These are phyloP conservation scores for Epistrophe eligans DNA, from an alignment of 2,888 invertebrate species.

Conservation along the genomic window DNA sequence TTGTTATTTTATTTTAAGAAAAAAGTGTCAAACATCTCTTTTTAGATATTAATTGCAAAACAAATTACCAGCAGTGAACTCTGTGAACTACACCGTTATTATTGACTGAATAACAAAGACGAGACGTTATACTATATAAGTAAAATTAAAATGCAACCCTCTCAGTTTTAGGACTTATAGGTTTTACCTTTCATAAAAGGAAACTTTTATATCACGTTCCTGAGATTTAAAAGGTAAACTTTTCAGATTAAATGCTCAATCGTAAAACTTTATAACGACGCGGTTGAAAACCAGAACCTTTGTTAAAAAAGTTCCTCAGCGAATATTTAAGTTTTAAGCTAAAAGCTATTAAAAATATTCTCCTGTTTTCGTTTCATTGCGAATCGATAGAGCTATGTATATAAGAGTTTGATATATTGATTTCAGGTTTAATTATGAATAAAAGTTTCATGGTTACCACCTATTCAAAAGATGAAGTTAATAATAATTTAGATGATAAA, in stretches of 20 bases:
- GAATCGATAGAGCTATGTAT: background rate
- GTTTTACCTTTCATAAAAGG: background rate
- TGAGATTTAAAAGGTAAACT: background rate
- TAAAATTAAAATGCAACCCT: background rate
- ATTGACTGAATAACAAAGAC: background rate
- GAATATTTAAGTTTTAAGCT: background rate
- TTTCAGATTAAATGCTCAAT: background rate
- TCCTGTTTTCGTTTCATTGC: background rate
- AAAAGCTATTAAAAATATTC: background rate
- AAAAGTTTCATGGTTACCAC: background rate
- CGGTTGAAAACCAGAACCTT: background rate
- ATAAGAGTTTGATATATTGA: background rate
- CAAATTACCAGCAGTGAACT: background rate
- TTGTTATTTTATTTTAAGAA: too few species aligned
- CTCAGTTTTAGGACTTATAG: background rate
- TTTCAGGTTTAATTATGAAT: background rate
- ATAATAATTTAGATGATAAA: background rate
- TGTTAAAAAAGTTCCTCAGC: background rate
- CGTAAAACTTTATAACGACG: background rate
- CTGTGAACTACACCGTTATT: background rate
- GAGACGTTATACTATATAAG: background rate
- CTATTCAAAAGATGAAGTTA: background rate
- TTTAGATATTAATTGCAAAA: too few species aligned
- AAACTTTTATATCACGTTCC: background rate
- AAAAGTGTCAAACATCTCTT: too few species aligned